A percentile compares a stretch with the other conserved stretches of the same genome.
Conservation (phyloP, 2,888 invertebrate species). For the Platycnemis pennipes region DNA sequence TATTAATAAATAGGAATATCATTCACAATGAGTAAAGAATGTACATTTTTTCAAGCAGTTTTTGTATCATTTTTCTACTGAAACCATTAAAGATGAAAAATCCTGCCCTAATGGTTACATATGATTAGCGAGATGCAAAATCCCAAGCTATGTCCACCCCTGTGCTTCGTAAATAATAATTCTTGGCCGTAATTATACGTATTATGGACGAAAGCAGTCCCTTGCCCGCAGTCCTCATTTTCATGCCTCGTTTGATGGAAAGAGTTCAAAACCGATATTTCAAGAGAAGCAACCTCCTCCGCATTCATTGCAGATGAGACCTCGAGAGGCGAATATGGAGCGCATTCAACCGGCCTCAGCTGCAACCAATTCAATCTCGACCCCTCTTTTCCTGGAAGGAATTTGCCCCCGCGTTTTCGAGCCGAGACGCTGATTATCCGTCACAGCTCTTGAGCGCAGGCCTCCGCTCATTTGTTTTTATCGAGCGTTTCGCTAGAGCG, state of each 20-base stretch:
- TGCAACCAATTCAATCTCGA: neutral
- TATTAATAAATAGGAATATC: no score
- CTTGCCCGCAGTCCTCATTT: neutral
- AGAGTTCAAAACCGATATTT: neutral
- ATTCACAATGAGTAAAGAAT: no score
- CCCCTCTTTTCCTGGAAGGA: neutral
- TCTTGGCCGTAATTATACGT: no score
- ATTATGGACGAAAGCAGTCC: neutral
- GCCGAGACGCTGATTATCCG: conserved; percentile 21
- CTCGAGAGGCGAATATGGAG: neutral
- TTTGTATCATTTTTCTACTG: no score
- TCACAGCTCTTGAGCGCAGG: neutral
- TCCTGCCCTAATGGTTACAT: no score
- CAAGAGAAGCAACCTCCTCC: neutral
- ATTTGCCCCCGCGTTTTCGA: conserved; percentile 13
- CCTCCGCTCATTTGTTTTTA: conserved; percentile 17
- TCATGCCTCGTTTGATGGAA: neutral
- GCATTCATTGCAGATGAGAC: neutral
- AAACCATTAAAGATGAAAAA: no score
- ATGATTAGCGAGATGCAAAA: no score
- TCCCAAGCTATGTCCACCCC: no score
- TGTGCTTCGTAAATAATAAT: no score
- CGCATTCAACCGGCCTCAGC: neutral
- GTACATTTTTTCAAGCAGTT: no score
- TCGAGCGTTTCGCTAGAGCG: conserved; percentile 9